These are phyloP conservation scores for Drosophila melanica DNA, from an alignment of 1,140 invertebrate genomes.

Conservation along the genomic window DNA sequence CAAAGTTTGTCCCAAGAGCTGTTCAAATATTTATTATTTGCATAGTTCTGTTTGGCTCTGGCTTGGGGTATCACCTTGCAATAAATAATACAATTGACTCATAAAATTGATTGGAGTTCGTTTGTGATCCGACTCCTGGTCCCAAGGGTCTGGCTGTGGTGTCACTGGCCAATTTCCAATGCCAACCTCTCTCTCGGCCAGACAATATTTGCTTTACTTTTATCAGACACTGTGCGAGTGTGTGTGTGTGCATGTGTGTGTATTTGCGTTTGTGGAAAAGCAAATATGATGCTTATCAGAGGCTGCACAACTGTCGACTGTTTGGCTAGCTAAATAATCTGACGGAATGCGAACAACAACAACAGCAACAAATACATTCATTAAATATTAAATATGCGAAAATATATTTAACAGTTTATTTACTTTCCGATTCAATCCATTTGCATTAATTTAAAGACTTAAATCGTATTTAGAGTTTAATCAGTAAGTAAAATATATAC, in stretches of 20 bases:
- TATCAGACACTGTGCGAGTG: slow-evolving; percentile 15
- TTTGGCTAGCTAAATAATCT: slow-evolving; percentile 16
- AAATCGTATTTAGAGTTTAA: neutral
- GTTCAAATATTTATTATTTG: slow-evolving; percentile 42
- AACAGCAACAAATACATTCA: slow-evolving; percentile 11
- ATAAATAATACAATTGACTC: slow-evolving; percentile 25
- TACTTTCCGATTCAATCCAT: slow-evolving; percentile 1
- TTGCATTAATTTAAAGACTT: slow-evolving; percentile 19
- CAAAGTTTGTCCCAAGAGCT: slow-evolving; percentile 15
- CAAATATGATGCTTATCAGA: slow-evolving; percentile 39
- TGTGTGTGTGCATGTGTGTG: neutral
- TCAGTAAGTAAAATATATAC: neutral
- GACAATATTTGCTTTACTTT: slow-evolving; percentile 33
- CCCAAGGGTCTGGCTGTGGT: neutral
- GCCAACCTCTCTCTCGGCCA: slow-evolving; percentile 17
- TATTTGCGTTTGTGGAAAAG: slow-evolving; percentile 1
- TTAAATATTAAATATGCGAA: slow-evolving; percentile 29
- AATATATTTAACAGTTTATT: slow-evolving; percentile 26
- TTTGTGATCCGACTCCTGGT: slow-evolving; percentile 2
- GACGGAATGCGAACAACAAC: slow-evolving; percentile 5
- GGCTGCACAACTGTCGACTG: slow-evolving; percentile 5
- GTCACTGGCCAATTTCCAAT: slow-evolving; percentile 37
- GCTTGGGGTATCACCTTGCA: slow-evolving; percentile 14
- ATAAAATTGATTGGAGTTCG: slow-evolving; percentile 34
- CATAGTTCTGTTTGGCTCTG: slow-evolving; percentile 3